Evolutionary conservation across 2,888 invertebrate genomes (phyloP).

Genomic region (Zygogramma bicolorata): DNA sequence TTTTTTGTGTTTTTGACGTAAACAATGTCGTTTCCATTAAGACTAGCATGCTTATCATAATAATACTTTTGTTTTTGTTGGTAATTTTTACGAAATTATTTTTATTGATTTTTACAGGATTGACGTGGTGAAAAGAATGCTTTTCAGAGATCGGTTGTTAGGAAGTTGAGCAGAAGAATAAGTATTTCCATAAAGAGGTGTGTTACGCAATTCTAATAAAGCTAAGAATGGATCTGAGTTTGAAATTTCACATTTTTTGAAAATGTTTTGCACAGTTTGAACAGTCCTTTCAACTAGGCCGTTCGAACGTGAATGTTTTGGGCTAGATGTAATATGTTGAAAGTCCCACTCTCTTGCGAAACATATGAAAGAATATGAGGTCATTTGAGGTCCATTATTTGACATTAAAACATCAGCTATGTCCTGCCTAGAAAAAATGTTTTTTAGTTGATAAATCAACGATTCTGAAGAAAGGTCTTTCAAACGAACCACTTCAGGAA

Average conservation of each 20-base stretch:
- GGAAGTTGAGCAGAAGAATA: neutral
- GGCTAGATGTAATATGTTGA: neutral
- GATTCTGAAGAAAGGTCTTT: conserved; percentile 16
- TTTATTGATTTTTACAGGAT: neutral
- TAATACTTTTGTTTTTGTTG: neutral
- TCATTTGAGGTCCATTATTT: conserved; percentile 45
- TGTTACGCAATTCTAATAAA: neutral
- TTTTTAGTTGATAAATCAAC: conserved; percentile 31
- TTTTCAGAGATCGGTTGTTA: neutral
- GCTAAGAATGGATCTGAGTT: neutral
- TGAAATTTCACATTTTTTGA: neutral
- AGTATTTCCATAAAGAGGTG: neutral
- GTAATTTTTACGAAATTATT: neutral
- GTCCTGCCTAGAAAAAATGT: conserved; percentile 37
- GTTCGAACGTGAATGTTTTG: neutral
- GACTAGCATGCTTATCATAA: neutral
- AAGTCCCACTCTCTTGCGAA: conserved; percentile 44
- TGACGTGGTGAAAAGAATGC: neutral
- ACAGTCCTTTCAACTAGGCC: neutral
- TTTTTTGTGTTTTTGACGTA: too few relatives aligned
- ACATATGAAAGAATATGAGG: conserved; percentile 30
- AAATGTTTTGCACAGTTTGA: neutral
- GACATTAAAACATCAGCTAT: conserved; percentile 40
- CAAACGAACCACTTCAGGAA: conserved; percentile 27
- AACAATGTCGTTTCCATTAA: too few relatives aligned